Percentiles rank a stretch among this genome's conserved stretches.
These are phyloP conservation scores for Euwallacea fornicatus DNA, from an alignment of 1,140 invertebrate species.

Conservation along the genomic window DNA sequence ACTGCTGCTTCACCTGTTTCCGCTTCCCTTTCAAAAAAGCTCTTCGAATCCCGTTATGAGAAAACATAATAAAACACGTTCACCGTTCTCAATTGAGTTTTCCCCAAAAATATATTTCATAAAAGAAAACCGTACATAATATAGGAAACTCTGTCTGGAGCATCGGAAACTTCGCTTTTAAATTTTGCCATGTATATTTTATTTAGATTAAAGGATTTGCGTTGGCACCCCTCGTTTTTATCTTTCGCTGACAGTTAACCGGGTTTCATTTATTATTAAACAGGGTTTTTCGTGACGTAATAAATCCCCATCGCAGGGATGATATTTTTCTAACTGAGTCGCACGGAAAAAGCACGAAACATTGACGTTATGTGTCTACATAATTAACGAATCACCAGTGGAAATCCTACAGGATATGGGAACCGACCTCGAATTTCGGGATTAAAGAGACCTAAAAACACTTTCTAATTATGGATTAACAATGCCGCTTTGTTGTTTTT, in stretches of 20 bases:
- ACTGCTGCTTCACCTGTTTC: conserved; percentile 1
- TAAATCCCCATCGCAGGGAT: conserved; percentile 17
- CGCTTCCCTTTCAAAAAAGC: neutral
- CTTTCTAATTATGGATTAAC: too few relatives aligned
- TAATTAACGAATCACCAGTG: conserved; percentile 18
- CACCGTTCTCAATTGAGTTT: conserved; percentile 1
- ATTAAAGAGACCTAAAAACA: too few relatives aligned
- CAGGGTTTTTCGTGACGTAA: conserved; percentile 21
- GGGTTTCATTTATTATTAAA: conserved; percentile 32
- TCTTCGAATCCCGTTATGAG: neutral
- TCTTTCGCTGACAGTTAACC: conserved; percentile 26
- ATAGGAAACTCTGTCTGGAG: neutral
- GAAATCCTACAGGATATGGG: too few relatives aligned
- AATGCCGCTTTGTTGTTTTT: too few relatives aligned
- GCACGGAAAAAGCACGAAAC: neutral
- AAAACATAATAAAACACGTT: neutral
- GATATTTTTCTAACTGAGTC: conserved; percentile 21
- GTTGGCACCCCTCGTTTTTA: conserved; percentile 27
- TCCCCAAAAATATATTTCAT: neutral
- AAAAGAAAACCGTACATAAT: conserved; percentile 1
- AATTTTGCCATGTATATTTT: conserved; percentile 26
- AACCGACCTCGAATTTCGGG: too few relatives aligned
- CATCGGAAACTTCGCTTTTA: conserved; percentile 15
- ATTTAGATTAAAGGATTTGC: conserved; percentile 32
- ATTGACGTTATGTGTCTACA: conserved; percentile 12